Base-by-base conservation (phyloP, 2,888 invertebrate genomes). In the Archips crataeganus region DNA sequence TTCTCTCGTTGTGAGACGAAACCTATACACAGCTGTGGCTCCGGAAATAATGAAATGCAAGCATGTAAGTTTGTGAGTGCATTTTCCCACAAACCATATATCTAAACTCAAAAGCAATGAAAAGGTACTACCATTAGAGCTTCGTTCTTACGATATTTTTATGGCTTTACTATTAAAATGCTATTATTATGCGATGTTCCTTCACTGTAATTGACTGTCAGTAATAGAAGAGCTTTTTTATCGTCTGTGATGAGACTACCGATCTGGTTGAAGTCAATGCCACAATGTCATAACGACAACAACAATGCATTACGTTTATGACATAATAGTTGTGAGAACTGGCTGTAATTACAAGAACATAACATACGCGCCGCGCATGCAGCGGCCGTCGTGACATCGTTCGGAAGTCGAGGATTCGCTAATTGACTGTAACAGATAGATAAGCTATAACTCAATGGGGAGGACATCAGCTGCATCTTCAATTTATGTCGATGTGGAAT, bases 381-480 rank as follows among this genome's bases (percentile, higher is more conserved):
- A 85, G 89, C 87, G 89, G 85, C 79, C 79, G 83, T 89, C 84
- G 84, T 85, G 89, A 90, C 87, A 79, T 78, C 78, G 80, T 80
- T 80, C 77, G 79, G 84, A 83, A 82, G 84, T 88, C 86, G 87
- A 89, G 89, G 70, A 67, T 92, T 91, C 87, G 90, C 90, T 94
- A 93, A 94, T 94, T 92, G 92, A 88, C 88, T 86, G 88, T 87
- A 88, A 88, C 90, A 86, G 87, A 90, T 89, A 90, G 91, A 90
- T 90, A 89, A 88, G 90, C 88, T 90, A 92, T 92, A 90, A 92
- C 92, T 92, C 91, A 92, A 92, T 92, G 89, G 89, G 87, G 85
- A 92, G 91, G 93, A 93, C 93, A 92, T 87, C 84, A 88, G 86
- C 90, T 94, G 94, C 94, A 94, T 94, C 91, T 91, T 87, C 86